Evolutionary conservation across 2,888 invertebrate genomes (phyloP), one percentile per base, ranked within the genome.

Genomic region (Baronia brevicornis): DNA sequence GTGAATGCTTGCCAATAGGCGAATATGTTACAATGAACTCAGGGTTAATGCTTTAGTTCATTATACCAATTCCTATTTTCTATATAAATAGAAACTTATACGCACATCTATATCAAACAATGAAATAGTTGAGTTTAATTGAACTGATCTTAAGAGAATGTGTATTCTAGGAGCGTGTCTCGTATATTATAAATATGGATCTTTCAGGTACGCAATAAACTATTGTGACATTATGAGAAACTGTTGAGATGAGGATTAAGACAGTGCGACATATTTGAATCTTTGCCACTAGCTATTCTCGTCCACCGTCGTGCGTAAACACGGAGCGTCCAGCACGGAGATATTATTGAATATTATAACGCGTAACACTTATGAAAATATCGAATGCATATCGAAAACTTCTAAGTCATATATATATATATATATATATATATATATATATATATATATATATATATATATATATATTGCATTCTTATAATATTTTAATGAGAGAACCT

Each of bases 241-340:
- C 47, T 58, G 60, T 46, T 51, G 52, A 63, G 64, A 66, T 67
- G 61, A 57, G 63, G 64, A 68, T 70, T 70, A 60, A 66, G 70
- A 68, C 67, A 66, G 60, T 45, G 67, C 71, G 79, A 82, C 84
- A 82, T 84, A 82, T 82, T 82, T 84, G 84, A 84, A 79, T 62
- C 82, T 61, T 63, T 82, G 84, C 84, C 84, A 84, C 70, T 45
- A 60, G 60, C 51, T 84, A 84, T 84, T 84, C 57, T 64, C 44
- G 71, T 63, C 60, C 35, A 39, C 51, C 43, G 60, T 44, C 56
- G 62, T 65, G 61, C 75, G 79, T 78, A 82, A 84, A 78, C 74
- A 78, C 60, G n/a, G n/a, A n/a, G n/a, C n/a, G 56, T 30, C 30
- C 48, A 43, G 33, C 43, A 35, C 46, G 48, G 46, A 46, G 39